Percentiles rank a stretch among this genome's conserved stretches.
phyloP scores from a whole-genome alignment of 2,113 vertebrate species.

The Pipa parva region DNA sequence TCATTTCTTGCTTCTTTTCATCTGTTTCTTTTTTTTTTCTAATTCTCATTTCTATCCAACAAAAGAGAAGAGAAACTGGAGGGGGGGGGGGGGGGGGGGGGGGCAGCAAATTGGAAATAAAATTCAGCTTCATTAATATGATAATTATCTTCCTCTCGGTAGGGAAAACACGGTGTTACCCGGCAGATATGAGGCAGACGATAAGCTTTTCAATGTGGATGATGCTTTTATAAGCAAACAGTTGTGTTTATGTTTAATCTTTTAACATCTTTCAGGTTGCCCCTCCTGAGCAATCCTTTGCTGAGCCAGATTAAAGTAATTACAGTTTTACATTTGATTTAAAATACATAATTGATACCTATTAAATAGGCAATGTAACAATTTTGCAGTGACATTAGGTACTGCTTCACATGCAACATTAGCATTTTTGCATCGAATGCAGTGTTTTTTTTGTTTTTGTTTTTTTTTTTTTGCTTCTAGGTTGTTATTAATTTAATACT shows the following conservation, averaged over 20 bases:
- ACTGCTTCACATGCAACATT: neutral
- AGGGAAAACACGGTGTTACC: slow-evolving; percentile 35
- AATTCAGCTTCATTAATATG: slow-evolving; percentile 41
- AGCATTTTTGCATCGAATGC: neutral
- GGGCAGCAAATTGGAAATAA: slow-evolving; percentile 34
- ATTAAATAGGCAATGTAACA: neutral
- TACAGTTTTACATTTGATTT: slow-evolving; percentile 2
- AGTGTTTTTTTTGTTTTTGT: no score
- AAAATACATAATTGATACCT: neutral
- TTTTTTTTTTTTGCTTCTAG: no score
- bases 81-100: neutral
- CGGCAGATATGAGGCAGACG: slow-evolving; percentile 31
- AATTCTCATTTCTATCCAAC: slow-evolving; percentile 18
- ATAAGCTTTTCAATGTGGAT: slow-evolving; percentile 26
- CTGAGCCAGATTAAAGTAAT: slow-evolving; percentile 10
- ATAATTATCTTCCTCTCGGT: slow-evolving; percentile 37
- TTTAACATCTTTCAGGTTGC: slow-evolving; percentile 22
- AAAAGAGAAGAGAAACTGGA: slow-evolving; percentile 17
- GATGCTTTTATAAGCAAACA: slow-evolving; percentile 30
- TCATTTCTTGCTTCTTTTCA: slow-evolving; percentile 18
- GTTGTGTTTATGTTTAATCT: slow-evolving; percentile 36
- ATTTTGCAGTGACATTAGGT: neutral
- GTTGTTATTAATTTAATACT: no score
- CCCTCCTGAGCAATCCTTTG: slow-evolving; percentile 12
- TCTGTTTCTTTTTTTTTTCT: slow-evolving; percentile 11